Conservation (phyloP, 2,888 invertebrate genomes). For the Clistopyga incitator region DNA sequence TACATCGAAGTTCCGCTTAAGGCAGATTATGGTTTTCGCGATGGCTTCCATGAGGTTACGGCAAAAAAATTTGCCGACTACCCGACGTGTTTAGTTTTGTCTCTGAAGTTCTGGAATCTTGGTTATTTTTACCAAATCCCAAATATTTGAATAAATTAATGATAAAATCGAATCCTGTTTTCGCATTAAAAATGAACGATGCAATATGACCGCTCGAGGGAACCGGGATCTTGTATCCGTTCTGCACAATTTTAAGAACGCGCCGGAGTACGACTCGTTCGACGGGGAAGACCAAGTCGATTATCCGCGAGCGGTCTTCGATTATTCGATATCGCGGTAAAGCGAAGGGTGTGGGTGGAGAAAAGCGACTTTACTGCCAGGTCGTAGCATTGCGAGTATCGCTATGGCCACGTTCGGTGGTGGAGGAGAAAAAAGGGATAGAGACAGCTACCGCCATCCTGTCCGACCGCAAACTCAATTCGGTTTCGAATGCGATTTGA, state of each 20-base stretch:
- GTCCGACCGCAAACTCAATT: slow-evolving; percentile 80
- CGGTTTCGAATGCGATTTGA: slow-evolving; percentile 79
- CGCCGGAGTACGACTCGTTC: background rate
- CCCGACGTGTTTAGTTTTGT: no score
- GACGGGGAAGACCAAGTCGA: slow-evolving; percentile 55
- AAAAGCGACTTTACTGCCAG: slow-evolving; percentile 59
- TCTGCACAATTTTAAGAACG: background rate
- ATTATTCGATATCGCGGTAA: slow-evolving; percentile 57
- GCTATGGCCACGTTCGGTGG: slow-evolving; percentile 48
- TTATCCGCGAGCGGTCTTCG: slow-evolving; percentile 55
- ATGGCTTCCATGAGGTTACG: no score
- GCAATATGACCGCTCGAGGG: background rate
- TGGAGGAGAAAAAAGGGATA: background rate
- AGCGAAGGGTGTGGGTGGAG: slow-evolving; percentile 48
- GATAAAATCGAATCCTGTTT: background rate
- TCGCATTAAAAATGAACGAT: background rate
- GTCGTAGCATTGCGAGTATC: slow-evolving; percentile 48
- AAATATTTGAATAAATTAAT: background rate
- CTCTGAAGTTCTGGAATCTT: no score
- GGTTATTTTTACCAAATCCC: no score
- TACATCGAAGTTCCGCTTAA: no score
- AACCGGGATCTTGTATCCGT: background rate
- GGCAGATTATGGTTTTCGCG: no score
- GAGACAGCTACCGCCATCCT: slow-evolving; percentile 70
- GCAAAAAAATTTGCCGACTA: no score